Evolutionary conservation across 1,140 invertebrate genomes (phyloP).

Genomic region (Zophobas morio): DNA sequence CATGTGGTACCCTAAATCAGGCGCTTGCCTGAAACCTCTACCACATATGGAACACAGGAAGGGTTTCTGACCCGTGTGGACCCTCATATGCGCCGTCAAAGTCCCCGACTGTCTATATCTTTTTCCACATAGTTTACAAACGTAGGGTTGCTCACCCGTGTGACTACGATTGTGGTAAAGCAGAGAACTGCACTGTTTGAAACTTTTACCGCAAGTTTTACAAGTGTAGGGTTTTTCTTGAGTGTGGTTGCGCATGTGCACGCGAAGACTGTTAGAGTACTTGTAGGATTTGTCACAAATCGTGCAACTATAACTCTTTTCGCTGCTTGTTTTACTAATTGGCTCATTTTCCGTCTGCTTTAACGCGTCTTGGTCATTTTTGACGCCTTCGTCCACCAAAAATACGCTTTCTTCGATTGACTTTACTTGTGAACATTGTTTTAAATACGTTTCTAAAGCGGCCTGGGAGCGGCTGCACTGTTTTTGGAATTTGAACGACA

Average conservation of each 20-base stretch:
- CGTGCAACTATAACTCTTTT: constrained; percentile 55
- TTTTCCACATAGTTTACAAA: constrained; percentile 73
- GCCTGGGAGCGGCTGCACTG: constrained; percentile 58
- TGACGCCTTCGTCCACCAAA: background rate
- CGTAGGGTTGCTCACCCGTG: constrained; percentile 77
- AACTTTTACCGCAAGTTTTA: constrained; percentile 70
- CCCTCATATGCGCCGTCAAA: constrained; percentile 59
- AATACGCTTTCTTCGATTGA: background rate
- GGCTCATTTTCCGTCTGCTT: no score
- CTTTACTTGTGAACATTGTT: constrained; percentile 38
- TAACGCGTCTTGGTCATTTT: no score
- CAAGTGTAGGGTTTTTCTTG: constrained; percentile 65
- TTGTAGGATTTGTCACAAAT: constrained; percentile 56
- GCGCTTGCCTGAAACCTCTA: constrained; percentile 60
- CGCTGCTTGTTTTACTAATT: no score
- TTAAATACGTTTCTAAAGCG: constrained; percentile 54
- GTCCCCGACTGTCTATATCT: constrained; percentile 69
- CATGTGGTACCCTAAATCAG: constrained; percentile 61
- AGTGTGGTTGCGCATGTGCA: constrained; percentile 56
- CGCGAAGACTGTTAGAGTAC: constrained; percentile 52
- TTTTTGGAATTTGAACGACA: constrained; percentile 58
- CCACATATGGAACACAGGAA: constrained; percentile 61
- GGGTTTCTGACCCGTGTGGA: constrained; percentile 64
- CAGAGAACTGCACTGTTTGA: constrained; percentile 67
- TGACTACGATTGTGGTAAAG: constrained; percentile 82